Conservation (phyloP, 2,888 invertebrate genomes). For the Drosophila flavopinicola region DNA sequence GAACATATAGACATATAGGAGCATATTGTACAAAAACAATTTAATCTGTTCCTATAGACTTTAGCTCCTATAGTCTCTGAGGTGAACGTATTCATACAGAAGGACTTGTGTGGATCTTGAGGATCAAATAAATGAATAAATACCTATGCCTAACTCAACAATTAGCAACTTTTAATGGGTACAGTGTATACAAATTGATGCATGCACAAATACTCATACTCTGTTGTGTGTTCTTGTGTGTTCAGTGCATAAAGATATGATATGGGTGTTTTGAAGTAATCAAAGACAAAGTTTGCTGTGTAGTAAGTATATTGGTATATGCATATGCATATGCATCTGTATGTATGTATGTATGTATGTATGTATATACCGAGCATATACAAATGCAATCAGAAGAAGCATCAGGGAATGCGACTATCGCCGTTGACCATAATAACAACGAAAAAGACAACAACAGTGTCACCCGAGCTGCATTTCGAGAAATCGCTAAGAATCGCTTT, state of each 20-base stretch:
- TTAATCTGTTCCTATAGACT: too few relatives aligned
- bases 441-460: constrained; percentile 55
- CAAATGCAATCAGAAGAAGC: constrained; percentile 34
- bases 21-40: too few relatives aligned
- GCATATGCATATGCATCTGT: neutral
- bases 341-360: neutral
- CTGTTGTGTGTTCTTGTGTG: too few relatives aligned
- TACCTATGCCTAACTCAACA: too few relatives aligned
- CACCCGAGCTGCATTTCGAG: constrained; percentile 44
- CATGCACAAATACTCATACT: too few relatives aligned
- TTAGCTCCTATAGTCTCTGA: too few relatives aligned
- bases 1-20: too few relatives aligned
- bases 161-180: too few relatives aligned
- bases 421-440: constrained; percentile 47
- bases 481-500: constrained; percentile 68
- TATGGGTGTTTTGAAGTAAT: neutral
- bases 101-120: too few relatives aligned
- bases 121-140: too few relatives aligned
- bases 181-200: too few relatives aligned
- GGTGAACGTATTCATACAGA: too few relatives aligned
- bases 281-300: constrained; percentile 2
- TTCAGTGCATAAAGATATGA: constrained; percentile 17
- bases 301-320: neutral
- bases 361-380: constrained; percentile 1
- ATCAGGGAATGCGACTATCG: constrained; percentile 13